Evolutionary conservation across 2,888 invertebrate genomes (phyloP), one percentile per base, ranked within the genome.

Genomic region (Siphlonurus alternatus): DNA sequence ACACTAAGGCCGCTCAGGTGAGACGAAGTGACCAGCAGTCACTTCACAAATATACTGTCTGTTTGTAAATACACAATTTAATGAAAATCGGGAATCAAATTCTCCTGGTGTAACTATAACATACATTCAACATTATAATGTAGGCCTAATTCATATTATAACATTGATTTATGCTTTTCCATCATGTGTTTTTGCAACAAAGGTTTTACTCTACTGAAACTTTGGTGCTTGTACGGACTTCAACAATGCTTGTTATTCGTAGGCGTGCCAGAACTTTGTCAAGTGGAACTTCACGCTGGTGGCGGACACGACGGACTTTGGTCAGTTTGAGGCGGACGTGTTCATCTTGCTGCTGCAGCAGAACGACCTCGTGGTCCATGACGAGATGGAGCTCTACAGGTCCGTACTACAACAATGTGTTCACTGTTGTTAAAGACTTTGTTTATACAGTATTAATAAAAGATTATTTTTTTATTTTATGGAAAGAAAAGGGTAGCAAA

Each of bases 201-300:
- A n/a, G n/a, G n/a, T n/a, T n/a, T n/a, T n/a, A n/a, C n/a, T n/a
- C n/a, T n/a, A n/a, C n/a, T n/a, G n/a, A n/a, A n/a, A n/a, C n/a
- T n/a, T n/a, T n/a, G n/a, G n/a, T n/a, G n/a, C n/a, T n/a, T n/a
- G n/a, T n/a, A n/a, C n/a, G n/a, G n/a, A n/a, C n/a, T n/a, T n/a
- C n/a, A n/a, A n/a, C n/a, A n/a, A n/a, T n/a, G n/a, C n/a, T n/a
- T n/a, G n/a, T n/a, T n/a, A n/a, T n/a, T n/a, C n/a, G n/a, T 78
- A 87, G 78, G 83, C 83, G 15, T 88, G 91, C 70, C 86, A 87
- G 73, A 87, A 88, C 73, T 92, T 89, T 74, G 83, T 95, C 59
- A 91, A 90, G 73, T 93, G 92, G 89, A 96, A 96, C 76, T 81
- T 95, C 68, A 89, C 92, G 75, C 81, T 86, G 71, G 87, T 93